phyloP scores from a whole-genome alignment of 2,113 vertebrate genomes.

The Pimephales promelas region DNA sequence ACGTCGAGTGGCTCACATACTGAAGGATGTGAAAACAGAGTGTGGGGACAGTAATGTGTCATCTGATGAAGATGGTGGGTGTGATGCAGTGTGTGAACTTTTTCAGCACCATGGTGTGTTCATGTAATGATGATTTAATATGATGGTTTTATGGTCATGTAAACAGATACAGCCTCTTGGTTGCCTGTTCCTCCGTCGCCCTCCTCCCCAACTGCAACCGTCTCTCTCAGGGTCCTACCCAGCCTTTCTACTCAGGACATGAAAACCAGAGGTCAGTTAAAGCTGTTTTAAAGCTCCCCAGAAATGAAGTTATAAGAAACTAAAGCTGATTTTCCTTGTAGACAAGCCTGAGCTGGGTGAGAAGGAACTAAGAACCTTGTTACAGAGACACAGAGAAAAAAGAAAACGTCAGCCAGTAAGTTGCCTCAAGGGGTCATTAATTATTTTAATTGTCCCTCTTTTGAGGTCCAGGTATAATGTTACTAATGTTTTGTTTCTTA shows the following conservation, averaged over 20 bases:
- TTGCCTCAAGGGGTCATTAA: background rate
- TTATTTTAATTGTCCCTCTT: background rate
- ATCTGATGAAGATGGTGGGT: constrained; percentile 93
- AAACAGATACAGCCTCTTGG: constrained; percentile 86
- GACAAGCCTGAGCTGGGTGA: constrained; percentile 91
- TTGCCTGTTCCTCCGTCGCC: constrained; percentile 80
- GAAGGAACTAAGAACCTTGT: constrained; percentile 86
- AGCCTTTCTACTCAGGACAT: constrained; percentile 93
- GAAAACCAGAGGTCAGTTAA: constrained; percentile 87
- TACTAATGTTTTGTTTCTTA: background rate
- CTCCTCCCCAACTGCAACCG: constrained; percentile 79
- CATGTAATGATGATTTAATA: background rate
- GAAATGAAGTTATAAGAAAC: background rate
- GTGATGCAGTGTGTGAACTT: background rate
- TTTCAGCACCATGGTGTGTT: background rate
- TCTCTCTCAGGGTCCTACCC: constrained; percentile 89
- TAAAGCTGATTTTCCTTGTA: constrained; percentile 59
- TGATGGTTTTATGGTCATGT: background rate
- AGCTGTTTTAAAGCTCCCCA: background rate
- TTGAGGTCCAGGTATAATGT: background rate
- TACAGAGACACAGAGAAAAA: constrained; percentile 92
- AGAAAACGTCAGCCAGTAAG: constrained; percentile 92
- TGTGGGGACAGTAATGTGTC: constrained; percentile 90
- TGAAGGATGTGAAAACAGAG: constrained; percentile 91
- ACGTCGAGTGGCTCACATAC: constrained; percentile 84